Evolutionary conservation across 2,113 vertebrate species (phyloP), one percentile per base, ranked within the genome.

Genomic region (Varanus salvator): DNA sequence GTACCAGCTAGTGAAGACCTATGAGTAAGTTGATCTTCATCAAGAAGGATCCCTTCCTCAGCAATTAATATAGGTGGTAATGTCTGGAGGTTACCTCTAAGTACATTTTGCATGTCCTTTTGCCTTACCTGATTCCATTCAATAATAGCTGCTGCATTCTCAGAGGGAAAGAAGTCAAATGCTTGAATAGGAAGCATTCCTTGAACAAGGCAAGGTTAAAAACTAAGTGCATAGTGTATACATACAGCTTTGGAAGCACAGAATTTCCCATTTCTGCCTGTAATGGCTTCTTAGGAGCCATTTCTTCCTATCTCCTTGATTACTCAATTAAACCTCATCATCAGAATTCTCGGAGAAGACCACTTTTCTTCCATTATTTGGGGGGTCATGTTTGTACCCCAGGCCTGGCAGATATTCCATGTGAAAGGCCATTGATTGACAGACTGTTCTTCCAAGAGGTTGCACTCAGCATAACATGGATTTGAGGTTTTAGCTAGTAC

Each of bases 1-100:
- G 1, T 99, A 99, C 95, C 99, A 99, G 92, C 97, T 99, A 86
- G 99, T 99, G 96, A 99, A 99, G 96, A 99, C 98, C 27, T 99
- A 99, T 0, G 99, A 99, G 99, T 99, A 96, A 99, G 99, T 98
- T 91, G 52, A 34, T 91, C 77, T 92, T 69, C 84, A 31, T 91
- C 89, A 52, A 6, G 25, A n/a, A 85, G 9, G 6, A 60, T 84
- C 23, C 4, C 31, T 71, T 80, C 25, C 34, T 23, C 21, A 64
- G 71, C 6, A 44, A 34, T 17, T 31, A 23, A 12, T 21, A 23
- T 3, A 75, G 34, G 17, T 27, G 54, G 23, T 8, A 21, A 9
- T 44, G 50, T 19, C 44, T 64, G 44, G 38, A 29, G 44, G 64
- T 34, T 19, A 29, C 8, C 23, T 76, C 52, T 23, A 38, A 29